Evolutionary conservation across 2,888 invertebrate genomes (phyloP).

Genomic region (Euplexia lucipara): DNA sequence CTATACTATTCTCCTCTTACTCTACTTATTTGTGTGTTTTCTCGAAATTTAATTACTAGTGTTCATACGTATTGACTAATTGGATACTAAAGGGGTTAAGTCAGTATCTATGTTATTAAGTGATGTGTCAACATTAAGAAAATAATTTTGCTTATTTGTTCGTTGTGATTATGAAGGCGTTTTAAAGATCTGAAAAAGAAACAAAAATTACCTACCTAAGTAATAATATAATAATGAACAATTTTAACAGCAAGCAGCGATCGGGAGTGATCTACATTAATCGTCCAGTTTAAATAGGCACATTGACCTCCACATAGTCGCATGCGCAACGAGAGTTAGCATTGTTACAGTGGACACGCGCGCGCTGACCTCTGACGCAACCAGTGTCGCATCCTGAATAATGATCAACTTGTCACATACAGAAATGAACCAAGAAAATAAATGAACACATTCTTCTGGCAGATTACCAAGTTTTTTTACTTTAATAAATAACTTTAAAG

Average conservation of each 20-base stretch:
- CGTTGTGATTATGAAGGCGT: no score
- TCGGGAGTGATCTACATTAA: conserved; percentile 49
- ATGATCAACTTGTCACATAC: conserved; percentile 67
- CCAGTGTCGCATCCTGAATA: conserved; percentile 75
- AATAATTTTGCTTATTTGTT: no score
- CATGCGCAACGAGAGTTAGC: conserved; percentile 71
- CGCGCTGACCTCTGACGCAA: conserved; percentile 88
- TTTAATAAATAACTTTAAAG: no score
- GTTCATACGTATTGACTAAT: no score
- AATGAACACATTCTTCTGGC: not conserved
- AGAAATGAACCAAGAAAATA: conserved; percentile 62
- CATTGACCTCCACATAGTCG: conserved; percentile 85
- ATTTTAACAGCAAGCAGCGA: not conserved
- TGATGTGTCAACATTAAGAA: no score
- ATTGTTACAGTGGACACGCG: conserved; percentile 80
- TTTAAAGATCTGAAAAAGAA: no score
- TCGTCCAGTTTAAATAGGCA: conserved; percentile 79
- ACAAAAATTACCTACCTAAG: not conserved
- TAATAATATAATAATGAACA: not conserved
- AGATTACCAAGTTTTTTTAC: not conserved
- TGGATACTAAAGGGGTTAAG: no score
- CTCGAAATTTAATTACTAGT: no score
- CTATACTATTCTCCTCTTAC: no score
- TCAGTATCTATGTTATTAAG: no score
- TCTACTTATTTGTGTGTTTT: no score